These are phyloP conservation scores for Antheraea assamensis DNA, from an alignment of 2,888 invertebrate genomes.

Conservation along the genomic window DNA sequence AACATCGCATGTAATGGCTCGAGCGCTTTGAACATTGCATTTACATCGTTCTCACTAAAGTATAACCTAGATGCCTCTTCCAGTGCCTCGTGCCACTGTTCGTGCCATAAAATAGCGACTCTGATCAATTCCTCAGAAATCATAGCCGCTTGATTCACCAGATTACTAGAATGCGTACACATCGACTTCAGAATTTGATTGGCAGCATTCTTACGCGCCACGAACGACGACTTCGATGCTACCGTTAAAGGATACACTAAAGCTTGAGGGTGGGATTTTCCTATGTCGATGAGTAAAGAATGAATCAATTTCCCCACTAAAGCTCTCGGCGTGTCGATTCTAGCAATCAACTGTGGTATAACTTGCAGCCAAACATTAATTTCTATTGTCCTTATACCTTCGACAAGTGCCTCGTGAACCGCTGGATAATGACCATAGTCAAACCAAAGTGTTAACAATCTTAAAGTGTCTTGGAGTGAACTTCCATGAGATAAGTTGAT, in stretches of 20 bases:
- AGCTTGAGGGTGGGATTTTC: slow-evolving; percentile 98
- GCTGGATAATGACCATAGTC: slow-evolving; percentile 97
- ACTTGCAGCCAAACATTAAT: slow-evolving; percentile 99
- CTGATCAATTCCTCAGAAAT: slow-evolving; percentile 98
- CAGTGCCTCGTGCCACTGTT: slow-evolving; percentile 99
- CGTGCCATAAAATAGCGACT: slow-evolving; percentile 99
- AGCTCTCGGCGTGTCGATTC: slow-evolving; percentile 96
- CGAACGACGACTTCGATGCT: slow-evolving; percentile 96
- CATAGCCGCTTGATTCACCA: slow-evolving; percentile 98
- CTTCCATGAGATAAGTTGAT: slow-evolving; percentile 96
- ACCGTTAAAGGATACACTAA: slow-evolving; percentile 98
- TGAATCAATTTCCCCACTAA: slow-evolving; percentile 95
- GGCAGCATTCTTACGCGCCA: slow-evolving; percentile 93
- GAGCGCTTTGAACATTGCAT: slow-evolving; percentile 97
- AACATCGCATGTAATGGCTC: slow-evolving; percentile 97
- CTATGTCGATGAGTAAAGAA: slow-evolving; percentile 96
- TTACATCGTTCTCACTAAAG: slow-evolving; percentile 97
- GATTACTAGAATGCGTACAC: slow-evolving; percentile 94
- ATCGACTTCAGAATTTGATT: slow-evolving; percentile 97
- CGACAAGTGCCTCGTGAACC: slow-evolving; percentile 96
- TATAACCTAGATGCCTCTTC: slow-evolving; percentile 96
- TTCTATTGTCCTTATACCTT: slow-evolving; percentile 95
- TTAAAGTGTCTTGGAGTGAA: slow-evolving; percentile 97
- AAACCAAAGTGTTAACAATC: slow-evolving; percentile 98
- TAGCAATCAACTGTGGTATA: slow-evolving; percentile 98